phyloP scores from a whole-genome alignment of 2,113 vertebrate species.

The Austrofundulus limnaeus region DNA sequence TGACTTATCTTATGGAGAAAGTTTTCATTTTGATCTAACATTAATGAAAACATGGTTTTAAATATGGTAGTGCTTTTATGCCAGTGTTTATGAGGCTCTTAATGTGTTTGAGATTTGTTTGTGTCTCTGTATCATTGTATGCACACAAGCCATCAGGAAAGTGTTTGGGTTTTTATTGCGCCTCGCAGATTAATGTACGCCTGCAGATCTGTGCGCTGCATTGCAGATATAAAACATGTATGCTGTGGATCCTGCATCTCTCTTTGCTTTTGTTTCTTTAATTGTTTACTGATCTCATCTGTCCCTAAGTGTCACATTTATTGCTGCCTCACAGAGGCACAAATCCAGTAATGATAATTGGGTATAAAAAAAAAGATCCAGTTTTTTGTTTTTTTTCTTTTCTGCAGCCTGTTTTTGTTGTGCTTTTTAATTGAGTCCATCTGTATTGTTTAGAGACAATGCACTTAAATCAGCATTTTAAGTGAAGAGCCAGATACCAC shows the following conservation, averaged over 20 bases:
- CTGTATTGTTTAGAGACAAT: slow-evolving; percentile 34
- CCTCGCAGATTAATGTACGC: neutral
- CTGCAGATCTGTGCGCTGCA: slow-evolving; percentile 6
- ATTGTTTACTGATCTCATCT: slow-evolving; percentile 16
- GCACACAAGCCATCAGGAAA: neutral
- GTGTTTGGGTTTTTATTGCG: neutral
- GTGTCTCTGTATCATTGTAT: no score
- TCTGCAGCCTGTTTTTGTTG: slow-evolving; percentile 22
- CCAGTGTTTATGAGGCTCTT: no score
- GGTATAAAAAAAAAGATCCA: no score
- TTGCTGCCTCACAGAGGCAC: neutral
- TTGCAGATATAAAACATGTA: slow-evolving; percentile 14
- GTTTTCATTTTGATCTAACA: neutral
- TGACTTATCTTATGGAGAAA: neutral
- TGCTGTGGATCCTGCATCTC: neutral
- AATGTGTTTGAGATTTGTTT: neutral
- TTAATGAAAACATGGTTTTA: no score
- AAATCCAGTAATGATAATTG: slow-evolving; percentile 19
- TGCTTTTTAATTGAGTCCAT: slow-evolving; percentile 52
- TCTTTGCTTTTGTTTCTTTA: slow-evolving; percentile 1
- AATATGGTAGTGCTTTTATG: no score
- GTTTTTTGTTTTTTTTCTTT: neutral
- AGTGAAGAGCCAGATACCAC: slow-evolving; percentile 35
- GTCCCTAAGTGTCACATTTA: slow-evolving; percentile 13
- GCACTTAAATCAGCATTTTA: slow-evolving; percentile 50